Conservation (phyloP, 2,797 vertebrate species). For the Cuniculus paca region DNA sequence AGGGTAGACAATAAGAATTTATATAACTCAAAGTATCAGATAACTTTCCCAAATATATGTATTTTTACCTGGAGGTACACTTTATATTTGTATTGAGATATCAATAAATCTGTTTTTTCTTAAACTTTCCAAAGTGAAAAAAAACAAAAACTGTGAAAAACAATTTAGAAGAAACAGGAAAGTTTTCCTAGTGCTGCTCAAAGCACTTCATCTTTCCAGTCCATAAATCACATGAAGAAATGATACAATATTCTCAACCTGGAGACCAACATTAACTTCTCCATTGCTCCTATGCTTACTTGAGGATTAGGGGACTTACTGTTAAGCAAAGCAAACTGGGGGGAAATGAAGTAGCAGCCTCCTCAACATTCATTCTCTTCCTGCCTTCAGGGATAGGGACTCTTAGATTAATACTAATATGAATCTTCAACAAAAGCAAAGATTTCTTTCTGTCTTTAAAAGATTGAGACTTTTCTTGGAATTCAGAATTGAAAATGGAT, state of each 20-base stretch:
- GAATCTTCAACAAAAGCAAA: constrained; percentile 32
- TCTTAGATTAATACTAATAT: not conserved
- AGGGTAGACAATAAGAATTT: not conserved
- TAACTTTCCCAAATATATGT: not conserved
- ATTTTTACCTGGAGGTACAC: not conserved
- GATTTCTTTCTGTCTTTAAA: not conserved
- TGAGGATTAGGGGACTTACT: not conserved
- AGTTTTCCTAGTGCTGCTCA: not conserved
- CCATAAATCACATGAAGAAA: not conserved
- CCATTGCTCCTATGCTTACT: constrained; percentile 1
- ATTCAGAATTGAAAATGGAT: constrained; percentile 36
- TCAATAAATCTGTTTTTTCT: not conserved
- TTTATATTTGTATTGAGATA: constrained; percentile 38
- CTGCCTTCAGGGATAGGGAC: not conserved
- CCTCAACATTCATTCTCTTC: not conserved
- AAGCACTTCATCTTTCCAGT: not conserved
- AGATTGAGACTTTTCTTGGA: not conserved
- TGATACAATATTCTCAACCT: not conserved
- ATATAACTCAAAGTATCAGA: constrained; percentile 27
- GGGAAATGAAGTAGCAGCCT: not conserved
- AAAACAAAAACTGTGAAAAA: not conserved
- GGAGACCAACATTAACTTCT: not conserved
- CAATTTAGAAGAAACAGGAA: constrained; percentile 8
- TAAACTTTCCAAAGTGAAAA: constrained; percentile 39
- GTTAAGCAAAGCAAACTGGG: not conserved